Evolutionary conservation across 2,797 vertebrate genomes (phyloP).

Genomic region (Cryptoblepharus egeriae): DNA sequence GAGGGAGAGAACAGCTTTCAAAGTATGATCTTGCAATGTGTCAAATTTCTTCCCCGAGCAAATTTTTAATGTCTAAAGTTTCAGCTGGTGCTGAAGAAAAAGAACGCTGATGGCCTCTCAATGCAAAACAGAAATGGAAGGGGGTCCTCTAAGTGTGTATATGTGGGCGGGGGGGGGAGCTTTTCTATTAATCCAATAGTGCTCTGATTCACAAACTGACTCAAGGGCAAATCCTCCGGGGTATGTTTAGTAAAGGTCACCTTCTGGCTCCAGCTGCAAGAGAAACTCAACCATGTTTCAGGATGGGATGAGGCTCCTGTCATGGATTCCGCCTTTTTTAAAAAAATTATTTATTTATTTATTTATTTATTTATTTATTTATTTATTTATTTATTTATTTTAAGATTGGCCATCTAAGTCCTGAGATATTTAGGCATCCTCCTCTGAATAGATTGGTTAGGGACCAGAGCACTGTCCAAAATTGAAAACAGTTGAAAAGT

Average conservation of each 20-base stretch:
- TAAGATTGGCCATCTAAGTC: background rate
- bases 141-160: background rate
- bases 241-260: slow-evolving; percentile 36
- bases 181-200: slow-evolving; percentile 48
- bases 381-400: background rate
- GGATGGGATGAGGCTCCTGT: background rate
- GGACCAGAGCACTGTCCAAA: no score
- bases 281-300: background rate
- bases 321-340: rapidly evolving
- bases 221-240: slow-evolving; percentile 22
- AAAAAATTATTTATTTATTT: background rate
- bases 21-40: slow-evolving; percentile 7
- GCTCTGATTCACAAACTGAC: slow-evolving; percentile 2
- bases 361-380: background rate
- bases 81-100: background rate
- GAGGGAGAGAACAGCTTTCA: slow-evolving; percentile 7
- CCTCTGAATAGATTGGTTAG: no score
- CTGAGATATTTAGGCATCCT: background rate
- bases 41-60: slow-evolving; percentile 8
- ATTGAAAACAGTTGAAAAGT: no score
- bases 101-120: slow-evolving; percentile 7
- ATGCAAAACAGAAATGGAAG: slow-evolving; percentile 8
- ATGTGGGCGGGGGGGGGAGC: slow-evolving; percentile 44
- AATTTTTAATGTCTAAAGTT: slow-evolving; percentile 11
- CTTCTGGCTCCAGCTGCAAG: background rate